phyloP scores from a whole-genome alignment of 2,113 vertebrate species.

The Tetraodon nigroviridis region DNA sequence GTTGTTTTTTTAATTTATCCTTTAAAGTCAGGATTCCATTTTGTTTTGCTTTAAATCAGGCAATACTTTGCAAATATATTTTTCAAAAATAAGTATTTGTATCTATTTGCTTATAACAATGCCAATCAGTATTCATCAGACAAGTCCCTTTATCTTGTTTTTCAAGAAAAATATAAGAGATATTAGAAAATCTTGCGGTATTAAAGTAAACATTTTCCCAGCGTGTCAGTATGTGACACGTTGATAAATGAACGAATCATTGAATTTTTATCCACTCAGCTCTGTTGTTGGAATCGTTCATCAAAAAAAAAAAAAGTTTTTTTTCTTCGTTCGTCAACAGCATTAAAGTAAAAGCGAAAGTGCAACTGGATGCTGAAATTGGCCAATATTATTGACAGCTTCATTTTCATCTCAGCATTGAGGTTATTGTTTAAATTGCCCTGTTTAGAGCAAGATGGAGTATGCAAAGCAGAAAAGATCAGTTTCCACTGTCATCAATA shows the following conservation, averaged over 20 bases:
- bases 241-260: conserved; percentile 74
- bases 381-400: conserved; percentile 71
- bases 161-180: conserved; percentile 57
- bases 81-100: too few species aligned
- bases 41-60: too few species aligned
- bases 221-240: conserved; percentile 61
- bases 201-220: conserved; percentile 48
- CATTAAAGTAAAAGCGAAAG: conserved; percentile 64
- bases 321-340: conserved; percentile 58
- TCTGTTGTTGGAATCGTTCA: conserved; percentile 57
- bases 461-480: conserved; percentile 83
- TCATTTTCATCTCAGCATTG: conserved; percentile 66
- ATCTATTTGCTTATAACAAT: conserved; percentile 21
- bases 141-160: conserved; percentile 21
- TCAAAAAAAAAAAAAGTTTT: conserved; percentile 68
- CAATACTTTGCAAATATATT: too few species aligned
- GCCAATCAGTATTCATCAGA: conserved; percentile 52
- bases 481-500: conserved; percentile 87
- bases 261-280: conserved; percentile 32
- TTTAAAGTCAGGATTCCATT: too few species aligned
- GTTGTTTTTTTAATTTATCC: too few species aligned
- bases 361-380: conserved; percentile 65
- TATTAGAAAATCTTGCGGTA: conserved; percentile 49
- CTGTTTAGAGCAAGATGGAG: conserved; percentile 74
- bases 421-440: conserved; percentile 41